Evolutionary conservation across 2,113 vertebrate species (phyloP).

Genomic region (Lucifuga dentata): DNA sequence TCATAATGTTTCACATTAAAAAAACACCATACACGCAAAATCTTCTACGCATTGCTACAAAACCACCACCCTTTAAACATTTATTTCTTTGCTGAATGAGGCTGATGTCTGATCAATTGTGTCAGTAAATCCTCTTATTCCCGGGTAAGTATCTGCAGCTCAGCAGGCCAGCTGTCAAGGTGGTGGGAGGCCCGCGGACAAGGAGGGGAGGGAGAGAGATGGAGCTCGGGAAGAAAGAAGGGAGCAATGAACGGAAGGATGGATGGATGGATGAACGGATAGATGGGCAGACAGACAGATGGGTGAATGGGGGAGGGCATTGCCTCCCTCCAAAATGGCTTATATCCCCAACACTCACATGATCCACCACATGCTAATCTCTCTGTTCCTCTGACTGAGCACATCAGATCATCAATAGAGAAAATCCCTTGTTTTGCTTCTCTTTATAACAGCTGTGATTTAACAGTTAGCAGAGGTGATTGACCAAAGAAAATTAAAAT

Average conservation of each 20-base stretch:
- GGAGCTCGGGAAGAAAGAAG: conserved; percentile 35
- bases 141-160: conserved; percentile 79
- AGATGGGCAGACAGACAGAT: conserved; percentile 18
- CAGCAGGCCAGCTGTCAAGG: conserved; percentile 82
- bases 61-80: conserved; percentile 54
- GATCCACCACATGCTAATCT: conserved; percentile 34
- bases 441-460: conserved; percentile 26
- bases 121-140: conserved; percentile 82
- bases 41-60: conserved; percentile 10
- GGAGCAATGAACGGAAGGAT: conserved; percentile 13
- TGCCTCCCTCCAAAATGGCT: conserved; percentile 30
- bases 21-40: not conserved
- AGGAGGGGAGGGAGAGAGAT: conserved; percentile 37
- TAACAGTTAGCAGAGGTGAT: conserved; percentile 11
- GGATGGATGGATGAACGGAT: conserved; percentile 41
- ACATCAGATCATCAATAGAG: conserved; percentile 53
- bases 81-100: conserved; percentile 78
- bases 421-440: conserved; percentile 32
- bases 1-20: not conserved
- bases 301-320: conserved; percentile 42
- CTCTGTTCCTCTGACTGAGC: conserved; percentile 37
- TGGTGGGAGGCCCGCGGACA: conserved; percentile 64
- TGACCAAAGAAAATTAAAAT: conserved; percentile 14
- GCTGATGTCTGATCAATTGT: conserved; percentile 84
- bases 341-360: conserved; percentile 42